Base-by-base conservation (phyloP, 37 sponge, comb jelly and placozoan species). In the Spongilla lacustris region DNA sequence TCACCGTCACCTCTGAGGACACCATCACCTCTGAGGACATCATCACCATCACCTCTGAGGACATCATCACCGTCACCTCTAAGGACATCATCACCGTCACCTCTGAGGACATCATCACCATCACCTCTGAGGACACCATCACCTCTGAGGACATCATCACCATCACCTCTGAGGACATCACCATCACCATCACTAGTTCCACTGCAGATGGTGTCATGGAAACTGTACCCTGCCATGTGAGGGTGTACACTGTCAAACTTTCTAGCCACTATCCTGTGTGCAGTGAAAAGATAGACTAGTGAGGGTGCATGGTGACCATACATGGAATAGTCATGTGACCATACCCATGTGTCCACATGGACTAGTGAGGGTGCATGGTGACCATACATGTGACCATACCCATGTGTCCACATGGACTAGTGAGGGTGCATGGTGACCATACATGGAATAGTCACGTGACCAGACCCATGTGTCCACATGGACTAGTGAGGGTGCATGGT, bases 301-400 rank as follows among this genome's bases (percentile, higher is more conserved):
- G 23, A 74, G 28, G 71, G 25, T n/a, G n/a, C n/a, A n/a, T n/a
- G n/a, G n/a, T n/a, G n/a, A n/a, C n/a, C n/a, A n/a, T n/a, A n/a
- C n/a, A n/a, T n/a, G n/a, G n/a, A n/a, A n/a, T n/a, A n/a, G n/a
- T n/a, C n/a, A n/a, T n/a, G n/a, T n/a, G n/a, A n/a, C n/a, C n/a
- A n/a, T n/a, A n/a, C n/a, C n/a, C n/a, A n/a, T n/a, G n/a, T n/a
- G n/a, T n/a, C n/a, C n/a, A n/a, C n/a, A n/a, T 69, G 70, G 70
- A 27, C 8, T 6, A 76, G 46, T 38, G 77, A 41, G 38, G 25
- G 46, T 4, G 46, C 2, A 25, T 77, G 79, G 27, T 80, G 19
- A 71, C 30, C 22, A 13, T 27, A 58, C 92, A 82, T 96, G 97
- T 2, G 85, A 87, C 97, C 97, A 96, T 27, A 81, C n/a, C n/a